phyloP scores from a whole-genome alignment of 2,888 invertebrate species.

The Papilio protenor region DNA sequence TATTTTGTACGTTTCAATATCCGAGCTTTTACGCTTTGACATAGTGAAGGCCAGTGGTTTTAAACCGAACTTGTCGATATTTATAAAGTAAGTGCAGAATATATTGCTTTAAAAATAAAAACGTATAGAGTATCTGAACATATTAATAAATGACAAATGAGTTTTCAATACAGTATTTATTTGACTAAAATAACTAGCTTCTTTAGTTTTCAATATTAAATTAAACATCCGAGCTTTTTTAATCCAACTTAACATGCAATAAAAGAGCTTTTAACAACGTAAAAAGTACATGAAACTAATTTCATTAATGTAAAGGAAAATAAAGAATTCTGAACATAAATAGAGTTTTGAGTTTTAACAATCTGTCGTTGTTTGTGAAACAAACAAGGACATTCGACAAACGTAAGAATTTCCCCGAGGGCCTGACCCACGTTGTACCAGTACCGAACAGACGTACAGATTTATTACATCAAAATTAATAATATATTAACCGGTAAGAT shows the following conservation, averaged over 20 bases:
- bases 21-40: conserved; percentile 15
- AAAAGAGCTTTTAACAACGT: background rate
- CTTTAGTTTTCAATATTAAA: too few relatives aligned
- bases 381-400: conserved; percentile 32
- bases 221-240: background rate
- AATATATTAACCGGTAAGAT: background rate
- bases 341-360: conserved; percentile 19
- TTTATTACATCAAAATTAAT: conserved; percentile 33
- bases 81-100: background rate
- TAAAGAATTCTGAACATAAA: background rate
- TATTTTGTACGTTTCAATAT: conserved; percentile 10
- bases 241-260: background rate
- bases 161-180: background rate
- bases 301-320: background rate
- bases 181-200: too few relatives aligned
- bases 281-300: background rate
- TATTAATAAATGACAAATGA: background rate
- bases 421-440: conserved; percentile 28
- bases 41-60: background rate
- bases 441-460: conserved; percentile 11
- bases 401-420: conserved; percentile 37
- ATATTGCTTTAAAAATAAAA: background rate
- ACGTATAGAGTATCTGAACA: too few relatives aligned
- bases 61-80: background rate
- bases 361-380: conserved; percentile 28